Evolutionary conservation across 2,888 invertebrate species (phyloP), one percentile per base, ranked within the genome.

Genomic region (Amblyjoppa proteus): DNA sequence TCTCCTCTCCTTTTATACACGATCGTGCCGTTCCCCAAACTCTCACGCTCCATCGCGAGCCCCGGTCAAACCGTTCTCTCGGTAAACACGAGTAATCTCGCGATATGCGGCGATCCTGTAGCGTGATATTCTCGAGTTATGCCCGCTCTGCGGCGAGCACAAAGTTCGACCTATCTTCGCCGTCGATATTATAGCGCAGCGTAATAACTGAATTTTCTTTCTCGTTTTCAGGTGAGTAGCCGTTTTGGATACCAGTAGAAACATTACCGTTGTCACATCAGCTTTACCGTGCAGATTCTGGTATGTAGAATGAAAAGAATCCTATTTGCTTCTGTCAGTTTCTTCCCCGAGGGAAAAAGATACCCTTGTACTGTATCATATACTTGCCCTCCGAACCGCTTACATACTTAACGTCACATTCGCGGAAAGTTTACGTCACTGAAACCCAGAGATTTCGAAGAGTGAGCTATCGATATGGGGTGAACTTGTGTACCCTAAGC

Each of bases 1-100:
- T 28, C 76, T 31, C 38, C 68, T 66, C 9, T 68, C 38, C 28
- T 13, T 53, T 77, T 68, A 51, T 34, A 66, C 31, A 34, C 51
- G 16, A 3, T 34, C 20, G 53, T 9, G n/a, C 61, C 61, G 34
- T 34, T 64, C 34, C 66, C 64, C 66, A 20, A 66, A 20, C 49
- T 25, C 64, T 64, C 61, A 31, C 34, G 28, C 77, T 53, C 53
- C 20, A 28, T 53, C 68, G 38, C 68, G 56, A 64, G 31, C 61
- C 56, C 28, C 45, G 41, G 28, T 49, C 25, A 53, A 41, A 38
- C 31, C 68, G 66, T 66, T 68, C 38, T 53, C 68, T 34, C 51
- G 68, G 31, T 53, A 77, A 77, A 77, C 77, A 77, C 77, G 53
- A 25, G 68, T 77, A 77, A 77, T 68, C 77, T 77, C 77, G 68